These are phyloP conservation scores for Priocnemis perturbator DNA, from an alignment of 2,888 invertebrate genomes.

Conservation along the genomic window DNA sequence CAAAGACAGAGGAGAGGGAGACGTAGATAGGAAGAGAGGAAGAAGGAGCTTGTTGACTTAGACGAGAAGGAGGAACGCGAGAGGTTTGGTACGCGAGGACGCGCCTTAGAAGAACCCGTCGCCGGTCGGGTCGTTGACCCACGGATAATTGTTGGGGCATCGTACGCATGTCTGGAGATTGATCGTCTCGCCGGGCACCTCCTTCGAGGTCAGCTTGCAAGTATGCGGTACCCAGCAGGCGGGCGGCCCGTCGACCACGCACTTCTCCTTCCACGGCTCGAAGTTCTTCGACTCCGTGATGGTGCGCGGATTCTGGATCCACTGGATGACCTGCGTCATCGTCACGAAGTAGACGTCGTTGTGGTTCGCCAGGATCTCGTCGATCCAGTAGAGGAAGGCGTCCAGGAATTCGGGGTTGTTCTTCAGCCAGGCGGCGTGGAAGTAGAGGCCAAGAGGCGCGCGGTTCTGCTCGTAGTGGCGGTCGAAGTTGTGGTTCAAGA, in stretches of 20 bases:
- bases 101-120: conserved; percentile 89
- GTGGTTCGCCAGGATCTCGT: conserved; percentile 89
- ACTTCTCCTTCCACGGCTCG: conserved; percentile 96
- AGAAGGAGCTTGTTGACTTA: conserved; percentile 43
- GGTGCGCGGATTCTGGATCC: conserved; percentile 95
- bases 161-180: conserved; percentile 94
- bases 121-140: conserved; percentile 94
- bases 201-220: conserved; percentile 94
- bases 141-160: conserved; percentile 96
- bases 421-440: conserved; percentile 95
- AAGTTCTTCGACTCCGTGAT: conserved; percentile 91
- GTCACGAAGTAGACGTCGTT: conserved; percentile 96
- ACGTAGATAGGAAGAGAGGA: conserved; percentile 21
- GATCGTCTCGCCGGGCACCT: conserved; percentile 95
- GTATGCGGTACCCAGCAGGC: conserved; percentile 93
- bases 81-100: neutral
- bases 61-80: conserved; percentile 48
- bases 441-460: conserved; percentile 91
- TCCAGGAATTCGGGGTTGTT: conserved; percentile 95
- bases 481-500: conserved; percentile 95
- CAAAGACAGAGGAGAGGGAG: neutral
- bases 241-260: conserved; percentile 88
- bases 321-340: conserved; percentile 97
- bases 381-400: conserved; percentile 95
- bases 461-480: conserved; percentile 93